Conservation (phyloP, 2,797 vertebrate species). For the Dendrocincla tyrannina region DNA sequence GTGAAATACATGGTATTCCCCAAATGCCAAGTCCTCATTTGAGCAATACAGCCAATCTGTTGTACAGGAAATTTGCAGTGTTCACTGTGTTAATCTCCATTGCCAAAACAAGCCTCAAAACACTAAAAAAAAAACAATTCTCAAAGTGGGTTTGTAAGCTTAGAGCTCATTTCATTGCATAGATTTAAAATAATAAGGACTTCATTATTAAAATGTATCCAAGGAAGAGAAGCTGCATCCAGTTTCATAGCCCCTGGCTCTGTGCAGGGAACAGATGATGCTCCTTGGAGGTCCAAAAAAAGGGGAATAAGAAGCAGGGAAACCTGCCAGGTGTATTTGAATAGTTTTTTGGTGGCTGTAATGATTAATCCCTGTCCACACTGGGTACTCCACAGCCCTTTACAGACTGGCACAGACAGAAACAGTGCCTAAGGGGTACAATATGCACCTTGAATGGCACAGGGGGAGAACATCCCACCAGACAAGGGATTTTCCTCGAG, state of each 20-base stretch:
- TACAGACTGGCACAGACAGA: background rate
- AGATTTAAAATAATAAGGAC: background rate
- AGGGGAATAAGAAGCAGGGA: background rate
- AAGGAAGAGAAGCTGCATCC: background rate
- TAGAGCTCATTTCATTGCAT: background rate
- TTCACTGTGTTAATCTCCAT: background rate
- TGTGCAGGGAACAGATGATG: background rate
- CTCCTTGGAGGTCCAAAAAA: background rate
- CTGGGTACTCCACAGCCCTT: background rate
- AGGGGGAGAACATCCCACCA: background rate
- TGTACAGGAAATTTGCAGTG: background rate
- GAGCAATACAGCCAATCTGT: background rate
- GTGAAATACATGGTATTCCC: background rate
- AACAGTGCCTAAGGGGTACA: background rate
- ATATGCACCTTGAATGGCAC: background rate
- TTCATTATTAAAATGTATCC: background rate
- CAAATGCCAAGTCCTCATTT: background rate
- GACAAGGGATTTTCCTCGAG: background rate
- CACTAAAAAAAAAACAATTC: rapidly evolving
- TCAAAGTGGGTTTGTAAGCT: background rate
- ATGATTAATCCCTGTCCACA: background rate
- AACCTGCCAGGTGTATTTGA: background rate
- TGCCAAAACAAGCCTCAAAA: background rate
- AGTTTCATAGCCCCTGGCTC: background rate
- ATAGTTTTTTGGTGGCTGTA: background rate